Conservation (phyloP, 1,140 invertebrate genomes). For the Zaprionus kolodkinae region DNA sequence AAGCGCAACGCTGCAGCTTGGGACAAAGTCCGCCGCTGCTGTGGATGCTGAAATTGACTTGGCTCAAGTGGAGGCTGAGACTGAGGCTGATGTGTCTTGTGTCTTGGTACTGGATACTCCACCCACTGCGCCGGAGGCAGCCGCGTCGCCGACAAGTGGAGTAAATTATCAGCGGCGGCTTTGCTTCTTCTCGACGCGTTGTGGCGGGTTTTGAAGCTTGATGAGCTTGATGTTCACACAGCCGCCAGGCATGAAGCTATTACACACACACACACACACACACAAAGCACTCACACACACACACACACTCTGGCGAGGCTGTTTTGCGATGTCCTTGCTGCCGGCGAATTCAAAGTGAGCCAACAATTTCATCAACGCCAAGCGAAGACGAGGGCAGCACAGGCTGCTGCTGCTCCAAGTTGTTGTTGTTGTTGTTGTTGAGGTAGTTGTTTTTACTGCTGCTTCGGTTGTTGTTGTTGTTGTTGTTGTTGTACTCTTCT, state of each 20-base stretch:
- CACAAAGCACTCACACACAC: slow-evolving; percentile 12
- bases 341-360: slow-evolving; percentile 81
- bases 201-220: slow-evolving; percentile 47
- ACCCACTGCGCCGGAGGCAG: slow-evolving; percentile 50
- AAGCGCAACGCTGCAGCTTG: slow-evolving; percentile 62
- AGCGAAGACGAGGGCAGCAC: slow-evolving; percentile 53
- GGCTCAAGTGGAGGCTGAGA: slow-evolving; percentile 7
- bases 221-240: slow-evolving; percentile 83
- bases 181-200: not conserved
- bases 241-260: slow-evolving; percentile 82
- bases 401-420: slow-evolving; percentile 13
- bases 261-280: slow-evolving; percentile 54
- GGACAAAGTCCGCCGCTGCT: slow-evolving; percentile 33
- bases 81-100: slow-evolving; percentile 13
- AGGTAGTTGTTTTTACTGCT: slow-evolving; percentile 4
- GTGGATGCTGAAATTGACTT: too few relatives aligned
- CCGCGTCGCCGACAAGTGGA: slow-evolving; percentile 42
- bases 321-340: slow-evolving; percentile 73
- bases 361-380: slow-evolving; percentile 82
- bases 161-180: slow-evolving; percentile 53
- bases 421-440: not conserved
- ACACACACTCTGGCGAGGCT: not conserved
- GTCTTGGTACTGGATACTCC: slow-evolving; percentile 24
- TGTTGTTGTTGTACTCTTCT: slow-evolving; percentile 45
- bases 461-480: slow-evolving; percentile 17